phyloP scores from a whole-genome alignment of 1,140 invertebrate genomes.

The Prorops nasuta region DNA sequence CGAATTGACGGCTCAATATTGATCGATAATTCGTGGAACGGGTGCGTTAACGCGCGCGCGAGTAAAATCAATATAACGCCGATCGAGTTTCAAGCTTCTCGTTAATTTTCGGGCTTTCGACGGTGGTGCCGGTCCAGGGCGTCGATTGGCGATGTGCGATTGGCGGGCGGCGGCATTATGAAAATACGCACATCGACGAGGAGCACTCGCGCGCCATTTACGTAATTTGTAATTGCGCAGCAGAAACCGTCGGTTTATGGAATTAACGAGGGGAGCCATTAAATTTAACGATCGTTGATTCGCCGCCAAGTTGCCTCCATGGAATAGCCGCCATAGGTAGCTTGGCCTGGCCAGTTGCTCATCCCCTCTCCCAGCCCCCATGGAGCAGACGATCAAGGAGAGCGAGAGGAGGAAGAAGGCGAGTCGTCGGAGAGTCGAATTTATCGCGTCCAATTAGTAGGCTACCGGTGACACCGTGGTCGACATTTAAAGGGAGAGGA shows the following conservation, averaged over 20 bases:
- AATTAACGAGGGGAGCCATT: slow-evolving; percentile 34
- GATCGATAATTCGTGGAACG: no score
- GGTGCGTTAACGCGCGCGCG: no score
- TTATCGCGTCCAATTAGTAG: slow-evolving; percentile 46
- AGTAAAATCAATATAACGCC: no score
- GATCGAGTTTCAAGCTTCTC: slow-evolving; percentile 9
- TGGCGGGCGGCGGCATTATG: slow-evolving; percentile 17
- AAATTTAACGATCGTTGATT: slow-evolving; percentile 38
- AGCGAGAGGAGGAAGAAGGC: no score
- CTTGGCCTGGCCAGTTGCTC: no score
- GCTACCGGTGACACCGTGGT: slow-evolving; percentile 27
- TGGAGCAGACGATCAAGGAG: no score
- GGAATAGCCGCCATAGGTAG: slow-evolving; percentile 15
- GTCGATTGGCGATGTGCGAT: no score
- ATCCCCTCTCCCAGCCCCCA: background rate
- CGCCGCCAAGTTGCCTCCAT: slow-evolving; percentile 14
- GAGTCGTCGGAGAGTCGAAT: no score
- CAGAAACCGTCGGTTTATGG: slow-evolving; percentile 22
- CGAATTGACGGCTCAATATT: no score
- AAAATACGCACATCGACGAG: slow-evolving; percentile 23
- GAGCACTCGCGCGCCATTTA: no score
- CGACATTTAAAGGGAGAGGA: slow-evolving; percentile 33
- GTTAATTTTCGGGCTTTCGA: no score
- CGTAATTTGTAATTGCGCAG: slow-evolving; percentile 36
- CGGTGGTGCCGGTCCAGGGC: no score